These are phyloP conservation scores for Matsumyia berberina DNA, from an alignment of 2,888 invertebrate genomes.

Conservation along the genomic window DNA sequence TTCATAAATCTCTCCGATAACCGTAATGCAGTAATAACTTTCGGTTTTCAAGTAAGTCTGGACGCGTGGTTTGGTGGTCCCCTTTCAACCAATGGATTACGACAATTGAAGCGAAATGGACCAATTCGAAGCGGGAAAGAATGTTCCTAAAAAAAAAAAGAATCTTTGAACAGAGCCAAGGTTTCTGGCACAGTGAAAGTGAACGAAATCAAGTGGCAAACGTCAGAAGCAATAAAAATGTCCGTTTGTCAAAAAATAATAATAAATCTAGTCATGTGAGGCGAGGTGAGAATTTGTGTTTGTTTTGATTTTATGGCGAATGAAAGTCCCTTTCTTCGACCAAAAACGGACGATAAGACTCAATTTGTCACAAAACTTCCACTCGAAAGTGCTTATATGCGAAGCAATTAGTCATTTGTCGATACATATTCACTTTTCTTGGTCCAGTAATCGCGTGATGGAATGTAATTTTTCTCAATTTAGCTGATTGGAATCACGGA, in stretches of 20 bases:
- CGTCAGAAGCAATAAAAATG: conserved; percentile 47
- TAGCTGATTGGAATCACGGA: background rate
- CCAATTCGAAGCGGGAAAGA: conserved; percentile 23
- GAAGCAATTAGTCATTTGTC: no score
- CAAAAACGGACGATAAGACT: conserved; percentile 12
- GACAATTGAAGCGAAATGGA: conserved; percentile 17
- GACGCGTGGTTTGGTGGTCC: background rate
- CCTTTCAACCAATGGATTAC: background rate
- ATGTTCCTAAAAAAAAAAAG: conserved; percentile 1
- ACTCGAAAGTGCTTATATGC: no score
- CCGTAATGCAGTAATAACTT: conserved; percentile 66
- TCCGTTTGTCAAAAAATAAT: conserved; percentile 50
- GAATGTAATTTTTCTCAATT: conserved; percentile 13
- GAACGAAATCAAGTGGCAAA: conserved; percentile 47
- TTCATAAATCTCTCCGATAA: conserved; percentile 68
- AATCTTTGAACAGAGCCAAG: conserved; percentile 16
- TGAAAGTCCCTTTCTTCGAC: conserved; percentile 43
- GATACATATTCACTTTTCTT: background rate
- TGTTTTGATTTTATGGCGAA: conserved; percentile 12
- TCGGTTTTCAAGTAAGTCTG: conserved; percentile 40
- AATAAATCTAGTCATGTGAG: conserved; percentile 22
- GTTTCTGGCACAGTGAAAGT: conserved; percentile 26
- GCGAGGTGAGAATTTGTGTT: no score
- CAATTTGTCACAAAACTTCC: conserved; percentile 49
- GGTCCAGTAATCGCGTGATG: background rate